Base-by-base conservation (phyloP, 2,797 vertebrate species). In the Myotis planiceps region DNA sequence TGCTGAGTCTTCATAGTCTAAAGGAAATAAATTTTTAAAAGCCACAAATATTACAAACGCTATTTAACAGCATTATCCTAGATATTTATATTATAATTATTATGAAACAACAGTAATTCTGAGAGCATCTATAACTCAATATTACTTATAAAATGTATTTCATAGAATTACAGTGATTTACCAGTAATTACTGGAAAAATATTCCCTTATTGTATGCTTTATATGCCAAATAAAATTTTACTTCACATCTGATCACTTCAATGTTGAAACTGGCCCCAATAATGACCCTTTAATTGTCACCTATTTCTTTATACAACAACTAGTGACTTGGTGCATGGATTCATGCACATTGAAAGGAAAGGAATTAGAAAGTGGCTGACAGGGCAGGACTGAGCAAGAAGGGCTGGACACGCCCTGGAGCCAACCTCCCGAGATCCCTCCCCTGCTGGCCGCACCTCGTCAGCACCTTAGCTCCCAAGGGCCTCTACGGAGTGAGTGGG, bases 21-120 rank as follows among this genome's bases (percentile, higher is more conserved):
- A 98, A 98, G 29, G 82, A 98, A 1, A 53, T 66, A 0, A 93
- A 0, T 45, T 25, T 7, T 3, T 94, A 90, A 0, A 98, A 98
- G 29, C 51, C 18, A 21, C 85, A 98, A 10, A 74, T 97, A 0
- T 97, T 96, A 0, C 92, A 97, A 0, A 65, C 96, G 0, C 3
- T 98, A 0, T 98, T 0, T 83, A 58, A 58, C 12, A 98, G 98
- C 0, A 88, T 98, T 0, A 0, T 96, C 0, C 0, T 98, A 0
- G 98, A 98, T 98, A 0, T 98, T 98, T 0, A 98, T 97, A 0
- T 4, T 72, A n/a, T 98, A 99, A 0, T 53, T 98, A 99, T 0
- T 93, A 98, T 0, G 97, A 87, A 80, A 68, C 10, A 79, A 72
- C 0, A 29, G 5, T 32, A 79, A 87, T 69, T 87, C 7, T 71